These are phyloP conservation scores for Monomorium pharaonis DNA, from an alignment of 1,140 invertebrate genomes.

Conservation along the genomic window DNA sequence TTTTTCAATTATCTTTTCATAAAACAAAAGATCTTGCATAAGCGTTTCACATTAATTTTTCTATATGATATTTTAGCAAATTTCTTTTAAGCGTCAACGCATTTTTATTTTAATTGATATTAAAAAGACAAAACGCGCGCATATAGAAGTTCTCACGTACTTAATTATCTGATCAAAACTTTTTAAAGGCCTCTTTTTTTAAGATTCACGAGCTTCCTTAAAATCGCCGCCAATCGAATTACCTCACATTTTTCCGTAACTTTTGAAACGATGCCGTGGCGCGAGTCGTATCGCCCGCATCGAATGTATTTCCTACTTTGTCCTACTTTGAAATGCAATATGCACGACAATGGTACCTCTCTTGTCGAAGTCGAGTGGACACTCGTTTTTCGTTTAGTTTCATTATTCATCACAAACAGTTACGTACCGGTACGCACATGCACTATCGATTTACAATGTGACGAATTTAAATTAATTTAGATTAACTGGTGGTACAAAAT, in stretches of 20 bases:
- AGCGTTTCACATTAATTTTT: too few relatives aligned
- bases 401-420: slow-evolving; percentile 40
- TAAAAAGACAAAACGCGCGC: background rate
- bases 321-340: slow-evolving; percentile 75
- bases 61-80: background rate
- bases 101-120: background rate
- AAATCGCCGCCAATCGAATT: slow-evolving; percentile 6
- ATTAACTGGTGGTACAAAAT: background rate
- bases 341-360: slow-evolving; percentile 72
- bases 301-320: slow-evolving; percentile 65
- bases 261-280: slow-evolving; percentile 62
- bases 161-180: background rate
- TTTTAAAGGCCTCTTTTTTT: background rate
- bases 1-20: background rate
- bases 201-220: slow-evolving; percentile 43
- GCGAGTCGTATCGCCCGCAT: slow-evolving; percentile 63
- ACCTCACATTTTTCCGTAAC: slow-evolving; percentile 73
- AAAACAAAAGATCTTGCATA: background rate
- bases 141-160: background rate
- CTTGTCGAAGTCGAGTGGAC: slow-evolving; percentile 69
- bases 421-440: slow-evolving; percentile 6
- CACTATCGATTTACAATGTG: background rate
- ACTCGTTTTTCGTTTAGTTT: slow-evolving; percentile 58
- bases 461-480: background rate
- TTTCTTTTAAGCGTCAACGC: background rate